Percentiles rank a stretch among this genome's conserved stretches.
phyloP scores from a whole-genome alignment of 2,113 vertebrate genomes.

The Poeciliopsis retropinna region DNA sequence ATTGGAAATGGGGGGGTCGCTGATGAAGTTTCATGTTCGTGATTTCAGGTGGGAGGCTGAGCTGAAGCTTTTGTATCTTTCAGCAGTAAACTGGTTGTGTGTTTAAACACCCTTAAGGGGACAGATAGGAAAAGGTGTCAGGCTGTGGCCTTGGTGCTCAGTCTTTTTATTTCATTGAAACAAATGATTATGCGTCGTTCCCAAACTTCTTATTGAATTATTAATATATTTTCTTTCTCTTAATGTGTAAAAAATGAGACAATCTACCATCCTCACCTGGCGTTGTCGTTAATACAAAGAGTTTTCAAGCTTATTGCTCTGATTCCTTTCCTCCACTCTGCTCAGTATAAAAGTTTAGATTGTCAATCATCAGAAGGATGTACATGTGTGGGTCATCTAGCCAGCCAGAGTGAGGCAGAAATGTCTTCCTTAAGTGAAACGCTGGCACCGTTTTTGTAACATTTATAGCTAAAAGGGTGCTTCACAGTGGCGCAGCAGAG shows the following conservation, averaged over 20 bases:
- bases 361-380: conserved; percentile 23
- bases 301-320: conserved; percentile 18
- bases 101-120: conserved; percentile 1
- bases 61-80: conserved; percentile 35
- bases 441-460: conserved; percentile 36
- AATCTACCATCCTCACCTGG: neutral
- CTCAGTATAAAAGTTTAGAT: conserved; percentile 19
- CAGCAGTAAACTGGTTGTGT: conserved; percentile 28
- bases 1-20: conserved; percentile 6
- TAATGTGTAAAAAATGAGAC: conserved; percentile 23
- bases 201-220: conserved; percentile 2
- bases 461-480: conserved; percentile 42
- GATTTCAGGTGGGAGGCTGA: conserved; percentile 42
- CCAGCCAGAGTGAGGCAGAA: conserved; percentile 4
- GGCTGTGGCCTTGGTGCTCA: neutral
- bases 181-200: neutral
- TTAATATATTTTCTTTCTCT: conserved; percentile 3
- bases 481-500: conserved; percentile 31
- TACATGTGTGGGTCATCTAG: conserved; percentile 17
- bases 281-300: neutral
- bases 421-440: conserved; percentile 26
- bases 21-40: conserved; percentile 32
- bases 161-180: neutral
- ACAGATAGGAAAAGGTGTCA: conserved; percentile 17
- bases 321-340: neutral